Evolutionary conservation across 2,888 invertebrate genomes (phyloP).

Genomic region (Smittia aterrima): DNA sequence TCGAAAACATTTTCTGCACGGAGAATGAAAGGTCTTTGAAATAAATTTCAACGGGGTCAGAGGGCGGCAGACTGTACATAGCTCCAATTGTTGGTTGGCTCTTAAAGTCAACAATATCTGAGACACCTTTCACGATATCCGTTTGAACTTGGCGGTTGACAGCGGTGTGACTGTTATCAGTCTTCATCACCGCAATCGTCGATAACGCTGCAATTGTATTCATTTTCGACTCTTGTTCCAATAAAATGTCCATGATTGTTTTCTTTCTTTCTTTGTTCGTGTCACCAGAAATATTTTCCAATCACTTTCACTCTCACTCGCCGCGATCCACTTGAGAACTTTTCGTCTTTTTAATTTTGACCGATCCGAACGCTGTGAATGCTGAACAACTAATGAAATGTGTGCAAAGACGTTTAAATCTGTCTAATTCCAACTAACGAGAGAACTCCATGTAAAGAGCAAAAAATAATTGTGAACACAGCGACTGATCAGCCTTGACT

Average conservation of each 20-base stretch:
- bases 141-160: slow-evolving; percentile 31
- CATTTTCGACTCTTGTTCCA: slow-evolving; percentile 25
- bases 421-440: background rate
- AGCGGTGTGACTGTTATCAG: slow-evolving; percentile 16
- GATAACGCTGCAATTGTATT: slow-evolving; percentile 31
- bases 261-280: background rate
- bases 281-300: background rate
- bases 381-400: slow-evolving; percentile 23
- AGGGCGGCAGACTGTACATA: slow-evolving; percentile 51
- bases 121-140: slow-evolving; percentile 2
- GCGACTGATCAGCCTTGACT: background rate
- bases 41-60: slow-evolving; percentile 65
- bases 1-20: slow-evolving; percentile 69
- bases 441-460: background rate
- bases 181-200: background rate
- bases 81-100: background rate
- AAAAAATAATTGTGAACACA: background rate
- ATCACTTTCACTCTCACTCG: background rate
- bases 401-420: background rate
- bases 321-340: background rate
- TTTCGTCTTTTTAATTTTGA: no score
- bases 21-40: slow-evolving; percentile 73
- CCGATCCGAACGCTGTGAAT: background rate
- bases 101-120: slow-evolving; percentile 6
- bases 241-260: slow-evolving; percentile 15